A percentile compares a stretch with the other conserved stretches of the same genome.
Conservation (phyloP, 2,888 invertebrate genomes). For the Thumatha senex region DNA sequence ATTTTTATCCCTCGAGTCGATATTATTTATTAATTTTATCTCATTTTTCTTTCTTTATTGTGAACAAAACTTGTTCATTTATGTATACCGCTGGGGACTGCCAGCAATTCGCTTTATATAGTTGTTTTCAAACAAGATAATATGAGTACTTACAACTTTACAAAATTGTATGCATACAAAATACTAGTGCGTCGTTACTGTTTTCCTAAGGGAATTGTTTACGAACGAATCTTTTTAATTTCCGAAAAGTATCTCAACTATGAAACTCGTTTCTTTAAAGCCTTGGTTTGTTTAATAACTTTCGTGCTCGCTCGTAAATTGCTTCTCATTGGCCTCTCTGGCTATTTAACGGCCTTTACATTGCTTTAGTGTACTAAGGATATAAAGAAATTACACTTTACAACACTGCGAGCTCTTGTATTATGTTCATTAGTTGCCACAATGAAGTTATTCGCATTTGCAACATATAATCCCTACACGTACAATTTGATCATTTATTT, state of each 20-base stretch:
- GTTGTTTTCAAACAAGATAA: constrained; percentile 26
- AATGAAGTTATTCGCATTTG: constrained; percentile 30
- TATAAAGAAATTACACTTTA: constrained; percentile 50
- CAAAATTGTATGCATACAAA: constrained; percentile 32
- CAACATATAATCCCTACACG: neutral
- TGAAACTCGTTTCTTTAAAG: constrained; percentile 53
- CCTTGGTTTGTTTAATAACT: constrained; percentile 56
- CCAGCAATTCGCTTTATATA: constrained; percentile 21
- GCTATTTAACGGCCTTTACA: constrained; percentile 59
- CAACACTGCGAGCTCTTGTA: constrained; percentile 29
- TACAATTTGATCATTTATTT: constrained; percentile 7
- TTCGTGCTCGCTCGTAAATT: constrained; percentile 63
- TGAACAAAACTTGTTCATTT: constrained; percentile 35
- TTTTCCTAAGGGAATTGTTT: constrained; percentile 24
- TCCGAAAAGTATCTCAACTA: constrained; percentile 32
- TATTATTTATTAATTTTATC: constrained; percentile 39
- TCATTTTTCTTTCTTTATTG: constrained; percentile 27
- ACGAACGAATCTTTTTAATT: constrained; percentile 31
- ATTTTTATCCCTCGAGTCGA: constrained; percentile 50
- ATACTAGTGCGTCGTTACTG: constrained; percentile 30
- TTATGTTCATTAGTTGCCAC: constrained; percentile 44
- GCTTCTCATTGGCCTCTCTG: constrained; percentile 54
- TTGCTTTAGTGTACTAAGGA: constrained; percentile 47
- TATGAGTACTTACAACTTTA: constrained; percentile 33
- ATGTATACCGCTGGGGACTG: constrained; percentile 27